These are phyloP conservation scores for Mormyrus hasselquistii DNA, from an alignment of 2,797 vertebrate species.

Conservation along the genomic window DNA sequence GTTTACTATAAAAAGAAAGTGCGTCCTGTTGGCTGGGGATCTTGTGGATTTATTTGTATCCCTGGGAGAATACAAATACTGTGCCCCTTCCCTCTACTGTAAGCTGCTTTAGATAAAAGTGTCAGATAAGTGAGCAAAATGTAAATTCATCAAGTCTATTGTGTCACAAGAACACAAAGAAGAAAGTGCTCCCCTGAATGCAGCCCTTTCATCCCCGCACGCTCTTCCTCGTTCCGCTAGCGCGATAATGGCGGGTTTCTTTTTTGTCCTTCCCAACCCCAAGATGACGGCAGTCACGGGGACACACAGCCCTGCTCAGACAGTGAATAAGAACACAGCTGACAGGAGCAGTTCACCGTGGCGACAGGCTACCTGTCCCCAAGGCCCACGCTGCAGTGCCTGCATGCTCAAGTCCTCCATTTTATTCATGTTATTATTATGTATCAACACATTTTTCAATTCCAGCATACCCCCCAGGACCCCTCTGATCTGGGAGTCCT, in stretches of 20 bases:
- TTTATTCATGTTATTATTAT: conserved; percentile 17
- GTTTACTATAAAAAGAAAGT: neutral
- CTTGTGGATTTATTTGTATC: neutral
- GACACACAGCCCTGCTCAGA: neutral
- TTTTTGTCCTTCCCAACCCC: neutral
- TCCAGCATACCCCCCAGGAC: neutral
- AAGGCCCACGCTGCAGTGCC: neutral
- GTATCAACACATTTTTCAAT: conserved; percentile 3
- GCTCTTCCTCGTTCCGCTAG: neutral
- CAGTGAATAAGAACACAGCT: neutral
- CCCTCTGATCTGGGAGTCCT: conserved; percentile 54
- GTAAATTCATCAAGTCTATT: neutral
- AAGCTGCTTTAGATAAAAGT: neutral
- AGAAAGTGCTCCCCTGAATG: neutral
- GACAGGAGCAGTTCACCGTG: neutral
- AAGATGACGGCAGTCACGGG: neutral
- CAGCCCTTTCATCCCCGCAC: neutral
- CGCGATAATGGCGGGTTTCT: neutral
- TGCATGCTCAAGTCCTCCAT: neutral
- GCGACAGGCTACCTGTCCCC: neutral
- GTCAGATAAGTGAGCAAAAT: neutral
- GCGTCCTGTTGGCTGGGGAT: neutral
- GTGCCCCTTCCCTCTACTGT: neutral
- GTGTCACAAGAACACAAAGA: neutral
- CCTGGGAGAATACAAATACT: neutral